Evolutionary conservation across 2,888 invertebrate genomes (phyloP), one percentile per base, ranked within the genome.

Genomic region (Pilophorus perplexus): DNA sequence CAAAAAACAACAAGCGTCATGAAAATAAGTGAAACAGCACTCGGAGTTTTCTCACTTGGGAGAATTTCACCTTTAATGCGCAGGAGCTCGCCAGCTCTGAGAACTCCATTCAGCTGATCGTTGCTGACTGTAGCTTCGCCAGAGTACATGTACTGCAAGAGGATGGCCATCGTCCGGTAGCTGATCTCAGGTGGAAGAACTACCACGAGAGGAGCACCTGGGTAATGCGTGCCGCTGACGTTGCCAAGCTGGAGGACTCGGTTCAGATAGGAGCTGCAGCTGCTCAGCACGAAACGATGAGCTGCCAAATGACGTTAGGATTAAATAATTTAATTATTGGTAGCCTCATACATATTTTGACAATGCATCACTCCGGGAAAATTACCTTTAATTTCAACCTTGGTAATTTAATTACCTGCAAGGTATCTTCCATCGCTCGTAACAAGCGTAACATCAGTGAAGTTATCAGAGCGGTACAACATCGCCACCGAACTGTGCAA

Each of bases 141-240:
- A 77, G 85, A 87, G 78, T 91, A 91, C 89, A 91, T 91, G 76
- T 91, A 91, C 74, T 91, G 89, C 42, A 91, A 85, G 16, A 91
- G 80, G 69, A 89, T 88, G 76, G 89, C 88, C 72, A 91, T 80
- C 6, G 90, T 89, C 71, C 87, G 86, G 69, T 87, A 86, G 37
- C 86, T 87, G 70, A 91, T 86, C 75, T 90, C 90, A 2, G 90
- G 85, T 12, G 91, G 91, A 71, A 91, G 80, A 28, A 91, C 87
- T 54, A 89, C 84, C 71, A 88, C 72, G n/a, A 74, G 38, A 68
- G 71, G 71, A 2, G 69, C 40, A 28, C 52, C 64, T 1, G 70
- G 68, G 14, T 65, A 66, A n/a, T 50, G 46, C 14, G 52, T 25
- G 23, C 65, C 59, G 27, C 37, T 52, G 18, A 64, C 60, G 28